phyloP scores from a whole-genome alignment of 2,888 invertebrate species.

The Bombylius major region DNA sequence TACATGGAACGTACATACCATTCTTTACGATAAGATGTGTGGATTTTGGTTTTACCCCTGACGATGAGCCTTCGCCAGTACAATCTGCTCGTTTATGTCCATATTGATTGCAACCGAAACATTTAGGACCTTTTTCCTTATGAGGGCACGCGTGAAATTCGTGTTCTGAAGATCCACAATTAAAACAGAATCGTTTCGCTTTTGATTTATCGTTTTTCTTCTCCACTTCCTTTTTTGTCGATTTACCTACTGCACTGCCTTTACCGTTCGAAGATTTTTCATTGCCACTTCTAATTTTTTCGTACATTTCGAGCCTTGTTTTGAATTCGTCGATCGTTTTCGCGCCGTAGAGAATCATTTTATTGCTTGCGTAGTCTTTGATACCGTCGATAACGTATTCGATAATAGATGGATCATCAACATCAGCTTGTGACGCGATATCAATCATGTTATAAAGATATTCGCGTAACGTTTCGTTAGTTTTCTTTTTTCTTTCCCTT shows the following conservation, averaged over 20 bases:
- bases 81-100: neutral
- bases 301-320: neutral
- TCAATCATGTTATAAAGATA: neutral
- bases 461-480: no score
- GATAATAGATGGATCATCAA: neutral
- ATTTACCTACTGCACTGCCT: neutral
- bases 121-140: conserved; percentile 1
- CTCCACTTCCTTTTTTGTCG: neutral
- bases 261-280: neutral
- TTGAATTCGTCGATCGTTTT: neutral
- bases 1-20: neutral
- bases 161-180: neutral
- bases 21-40: neutral
- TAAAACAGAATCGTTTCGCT: neutral
- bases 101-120: neutral
- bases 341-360: neutral
- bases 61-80: no score
- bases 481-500: no score
- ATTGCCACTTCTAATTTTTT: neutral
- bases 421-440: neutral
- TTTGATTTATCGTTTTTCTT: neutral
- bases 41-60: neutral
- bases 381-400: neutral
- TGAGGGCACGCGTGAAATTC: neutral
- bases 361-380: neutral